phyloP scores from a whole-genome alignment of 2,113 vertebrate species.

The Taxidea taxus region DNA sequence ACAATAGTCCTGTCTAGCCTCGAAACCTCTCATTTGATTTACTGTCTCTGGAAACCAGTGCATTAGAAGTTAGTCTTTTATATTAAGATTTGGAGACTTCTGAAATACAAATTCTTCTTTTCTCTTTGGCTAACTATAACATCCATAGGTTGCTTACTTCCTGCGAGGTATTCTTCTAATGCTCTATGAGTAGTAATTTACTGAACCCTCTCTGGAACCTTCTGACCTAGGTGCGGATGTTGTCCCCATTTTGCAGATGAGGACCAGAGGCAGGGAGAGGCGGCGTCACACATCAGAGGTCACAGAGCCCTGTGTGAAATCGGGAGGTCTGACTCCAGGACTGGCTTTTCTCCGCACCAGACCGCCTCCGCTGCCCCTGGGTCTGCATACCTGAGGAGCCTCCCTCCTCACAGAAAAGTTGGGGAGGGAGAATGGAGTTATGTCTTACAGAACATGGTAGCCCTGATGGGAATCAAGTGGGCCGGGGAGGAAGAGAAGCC shows the following conservation, averaged over 20 bases:
- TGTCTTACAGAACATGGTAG: background rate
- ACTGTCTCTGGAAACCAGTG: background rate
- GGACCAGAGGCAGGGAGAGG: background rate
- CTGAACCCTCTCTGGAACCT: background rate
- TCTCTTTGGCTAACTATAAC: background rate
- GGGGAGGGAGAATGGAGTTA: background rate
- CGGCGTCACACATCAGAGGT: rapidly evolving
- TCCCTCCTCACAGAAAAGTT: background rate
- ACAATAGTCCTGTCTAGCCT: background rate
- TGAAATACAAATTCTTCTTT: background rate
- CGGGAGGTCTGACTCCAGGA: background rate
- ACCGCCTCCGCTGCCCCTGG: background rate
- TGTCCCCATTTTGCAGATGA: background rate
- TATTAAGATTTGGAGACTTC: constrained; percentile 1
- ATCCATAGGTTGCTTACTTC: background rate
- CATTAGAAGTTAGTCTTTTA: background rate
- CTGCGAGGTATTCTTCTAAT: background rate
- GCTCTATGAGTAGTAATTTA: background rate
- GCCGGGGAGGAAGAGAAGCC: background rate
- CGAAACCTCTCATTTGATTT: background rate
- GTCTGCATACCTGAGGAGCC: too few relatives aligned
- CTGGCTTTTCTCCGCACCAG: background rate
- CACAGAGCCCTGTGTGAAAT: background rate
- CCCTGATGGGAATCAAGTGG: too few relatives aligned
- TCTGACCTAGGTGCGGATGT: background rate